Evolutionary conservation across 2,113 vertebrate species (phyloP), one percentile per base, ranked within the genome.

Genomic region (Notarius lentiginosus): DNA sequence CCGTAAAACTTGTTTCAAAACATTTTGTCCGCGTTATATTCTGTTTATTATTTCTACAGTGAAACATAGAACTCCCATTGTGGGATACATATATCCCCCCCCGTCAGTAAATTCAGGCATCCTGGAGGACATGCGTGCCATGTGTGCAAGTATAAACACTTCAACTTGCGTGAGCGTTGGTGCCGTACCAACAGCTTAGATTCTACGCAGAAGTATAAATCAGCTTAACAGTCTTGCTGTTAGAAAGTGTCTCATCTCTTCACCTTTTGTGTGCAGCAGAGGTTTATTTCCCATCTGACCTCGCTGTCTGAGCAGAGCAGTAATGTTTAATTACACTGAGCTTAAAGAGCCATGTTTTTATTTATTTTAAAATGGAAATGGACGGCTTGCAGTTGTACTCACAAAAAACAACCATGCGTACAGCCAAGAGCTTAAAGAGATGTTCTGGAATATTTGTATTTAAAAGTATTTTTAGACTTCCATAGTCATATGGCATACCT

Each of bases 311-410:
- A 27, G 49, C 7, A 2, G 15, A 51, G 58, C 58, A 47, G 56
- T 76, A n/a, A 76, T 27, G 56, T 51, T 76, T 85, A 68, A 55
- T 83, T 30, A 47, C 15, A 7, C 61, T 83, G 47, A 18, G 60
- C 81, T 82, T n/a, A 22, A 47, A 60, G 56, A 76, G 83, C 53
- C 24, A 12, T 58, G 20, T 58, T 34, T 73, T 75, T n/a, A 60
- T 84, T 70, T 15, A 56, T 84, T 58, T 66, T 9, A 56, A 18
- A 41, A 22, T 6, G 53, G 56, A 58, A 84, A 60, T 58, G 53
- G 60, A 68, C n/a, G 83, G 66, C 66, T 72, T 0, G 53, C 60
- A 61, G 49, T 20, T 84, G 53, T 15, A 22, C 22, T 51, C 24
- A 20, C 15, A 41, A 77, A 61, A 61, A 55, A 34, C 34, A 27